Evolutionary conservation across 2,888 invertebrate species (phyloP).

Genomic region (Sminthurides aquaticus): DNA sequence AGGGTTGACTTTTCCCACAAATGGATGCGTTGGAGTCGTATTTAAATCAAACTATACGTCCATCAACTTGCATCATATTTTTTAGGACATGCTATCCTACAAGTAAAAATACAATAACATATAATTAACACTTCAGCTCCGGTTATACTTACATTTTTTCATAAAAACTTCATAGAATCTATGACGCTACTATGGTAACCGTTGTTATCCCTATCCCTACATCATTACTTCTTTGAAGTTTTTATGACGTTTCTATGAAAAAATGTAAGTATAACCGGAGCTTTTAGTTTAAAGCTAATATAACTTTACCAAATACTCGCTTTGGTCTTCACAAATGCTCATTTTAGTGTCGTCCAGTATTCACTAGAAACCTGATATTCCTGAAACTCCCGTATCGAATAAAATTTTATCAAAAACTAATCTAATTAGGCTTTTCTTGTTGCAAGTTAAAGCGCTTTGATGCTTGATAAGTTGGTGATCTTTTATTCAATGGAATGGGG

Average conservation of each 20-base stretch:
- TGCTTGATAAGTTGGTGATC: too few relatives aligned
- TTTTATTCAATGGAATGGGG: too few relatives aligned
- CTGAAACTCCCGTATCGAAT: too few relatives aligned
- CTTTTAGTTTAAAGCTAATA: neutral
- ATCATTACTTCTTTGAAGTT: too few relatives aligned
- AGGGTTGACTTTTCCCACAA: conserved; percentile 65
- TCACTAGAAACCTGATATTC: neutral
- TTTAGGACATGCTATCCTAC: conserved; percentile 75
- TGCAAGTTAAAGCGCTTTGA: too few relatives aligned
- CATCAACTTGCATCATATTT: conserved; percentile 77
- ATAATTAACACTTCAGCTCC: neutral
- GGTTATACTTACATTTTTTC: neutral
- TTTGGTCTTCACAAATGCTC: conserved; percentile 34
- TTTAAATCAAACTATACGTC: conserved; percentile 82
- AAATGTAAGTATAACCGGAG: neutral
- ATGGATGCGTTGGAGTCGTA: conserved; percentile 80
- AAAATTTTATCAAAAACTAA: too few relatives aligned
- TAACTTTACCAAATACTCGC: conserved; percentile 40
- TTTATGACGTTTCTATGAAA: too few relatives aligned
- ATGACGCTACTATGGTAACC: too few relatives aligned
- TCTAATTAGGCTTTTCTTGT: too few relatives aligned
- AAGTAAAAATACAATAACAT: conserved; percentile 2
- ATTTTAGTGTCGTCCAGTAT: conserved; percentile 2
- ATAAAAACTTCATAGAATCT: too few relatives aligned
- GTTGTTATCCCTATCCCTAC: too few relatives aligned